A percentile compares a stretch with the other conserved stretches of the same genome.
Evolutionary conservation across 1,140 invertebrate species (phyloP).

Genomic region (Drosophila lacteicornis): DNA sequence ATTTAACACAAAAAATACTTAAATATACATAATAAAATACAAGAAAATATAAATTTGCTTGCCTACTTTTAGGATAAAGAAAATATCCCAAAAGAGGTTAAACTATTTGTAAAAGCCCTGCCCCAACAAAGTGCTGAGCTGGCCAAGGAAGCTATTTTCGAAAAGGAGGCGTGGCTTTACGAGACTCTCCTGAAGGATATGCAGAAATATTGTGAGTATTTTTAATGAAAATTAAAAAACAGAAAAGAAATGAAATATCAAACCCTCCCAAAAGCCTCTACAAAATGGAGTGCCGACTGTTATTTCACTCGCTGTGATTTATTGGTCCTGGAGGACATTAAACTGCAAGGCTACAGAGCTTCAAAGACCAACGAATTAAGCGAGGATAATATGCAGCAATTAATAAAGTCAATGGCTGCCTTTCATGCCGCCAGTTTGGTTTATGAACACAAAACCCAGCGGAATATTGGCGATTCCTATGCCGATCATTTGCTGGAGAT

Average conservation of each 20-base stretch:
- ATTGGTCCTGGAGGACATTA: conserved; percentile 84
- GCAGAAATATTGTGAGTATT: conserved; percentile 55
- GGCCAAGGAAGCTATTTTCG: conserved; percentile 65
- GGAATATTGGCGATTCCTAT: conserved; percentile 59
- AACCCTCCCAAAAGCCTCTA: conserved; percentile 29
- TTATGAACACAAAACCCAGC: conserved; percentile 46
- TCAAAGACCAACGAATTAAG: conserved; percentile 1
- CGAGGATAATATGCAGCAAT: conserved; percentile 30
- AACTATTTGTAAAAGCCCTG: conserved; percentile 70
- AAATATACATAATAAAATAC: not conserved
- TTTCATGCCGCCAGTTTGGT: conserved; percentile 84
- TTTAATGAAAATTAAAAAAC: not conserved
- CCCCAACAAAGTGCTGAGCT: conserved; percentile 59
- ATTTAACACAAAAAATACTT: not conserved
- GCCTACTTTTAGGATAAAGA: conserved; percentile 60
- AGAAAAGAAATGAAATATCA: no score
- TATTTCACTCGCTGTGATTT: conserved; percentile 76
- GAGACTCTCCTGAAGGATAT: conserved; percentile 51
- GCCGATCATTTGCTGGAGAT: conserved; percentile 63
- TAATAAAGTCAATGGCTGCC: conserved; percentile 77
- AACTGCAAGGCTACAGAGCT: conserved; percentile 22
- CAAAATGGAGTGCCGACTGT: conserved; percentile 70
- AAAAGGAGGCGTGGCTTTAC: conserved; percentile 69
- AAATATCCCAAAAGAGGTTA: not conserved
- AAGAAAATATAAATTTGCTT: not conserved